phyloP scores from a whole-genome alignment of 2,113 vertebrate species.

The Phodopus roborovskii region DNA sequence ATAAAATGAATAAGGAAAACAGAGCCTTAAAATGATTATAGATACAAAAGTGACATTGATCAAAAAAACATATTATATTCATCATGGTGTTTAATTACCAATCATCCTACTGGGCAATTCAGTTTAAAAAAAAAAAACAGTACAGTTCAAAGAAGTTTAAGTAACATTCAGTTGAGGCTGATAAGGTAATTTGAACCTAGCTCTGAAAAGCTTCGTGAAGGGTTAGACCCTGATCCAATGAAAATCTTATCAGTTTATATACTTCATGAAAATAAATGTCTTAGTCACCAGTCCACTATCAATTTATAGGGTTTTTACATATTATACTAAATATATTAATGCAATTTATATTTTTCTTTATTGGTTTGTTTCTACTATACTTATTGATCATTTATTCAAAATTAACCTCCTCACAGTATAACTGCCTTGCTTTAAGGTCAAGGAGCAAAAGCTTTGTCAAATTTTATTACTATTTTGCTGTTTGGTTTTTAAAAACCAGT shows the following conservation, averaged over 20 bases:
- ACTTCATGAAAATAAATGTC: constrained; percentile 34
- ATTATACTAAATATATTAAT: constrained; percentile 44
- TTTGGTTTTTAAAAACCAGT: constrained; percentile 71
- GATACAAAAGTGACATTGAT: neutral
- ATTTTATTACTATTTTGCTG: constrained; percentile 55
- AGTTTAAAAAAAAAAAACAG: neutral
- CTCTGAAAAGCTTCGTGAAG: neutral
- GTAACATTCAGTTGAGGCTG: neutral
- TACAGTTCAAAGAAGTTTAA: constrained; percentile 1
- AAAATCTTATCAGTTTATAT: neutral
- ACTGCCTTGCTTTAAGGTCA: constrained; percentile 65
- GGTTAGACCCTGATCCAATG: neutral
- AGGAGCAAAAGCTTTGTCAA: constrained; percentile 68
- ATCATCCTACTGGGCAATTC: neutral
- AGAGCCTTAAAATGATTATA: neutral
- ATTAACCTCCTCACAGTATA: constrained; percentile 80
- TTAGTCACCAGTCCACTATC: neutral
- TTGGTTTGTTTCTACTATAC: constrained; percentile 66
- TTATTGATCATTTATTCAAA: constrained; percentile 64
- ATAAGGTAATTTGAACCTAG: constrained; percentile 28
- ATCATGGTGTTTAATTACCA: neutral
- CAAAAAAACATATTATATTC: neutral
- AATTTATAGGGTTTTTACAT: neutral
- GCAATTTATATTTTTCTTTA: constrained; percentile 36
- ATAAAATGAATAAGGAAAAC: constrained; percentile 9